Evolutionary conservation across 1,140 invertebrate genomes (phyloP).

Genomic region (Potamilus streckersoni): DNA sequence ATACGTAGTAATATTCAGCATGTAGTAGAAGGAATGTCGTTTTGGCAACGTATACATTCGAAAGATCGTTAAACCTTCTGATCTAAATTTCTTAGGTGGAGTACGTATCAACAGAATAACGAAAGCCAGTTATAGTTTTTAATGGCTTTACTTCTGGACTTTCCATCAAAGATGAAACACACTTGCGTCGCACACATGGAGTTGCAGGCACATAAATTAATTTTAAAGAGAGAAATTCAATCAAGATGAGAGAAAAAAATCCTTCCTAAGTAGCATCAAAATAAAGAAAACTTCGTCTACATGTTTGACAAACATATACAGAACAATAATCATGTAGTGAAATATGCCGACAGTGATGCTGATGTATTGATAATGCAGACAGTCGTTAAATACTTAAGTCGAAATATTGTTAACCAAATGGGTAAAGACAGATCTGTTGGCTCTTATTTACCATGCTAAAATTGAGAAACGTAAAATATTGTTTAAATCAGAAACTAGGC

Average conservation of each 20-base stretch:
- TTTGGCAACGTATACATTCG: slow-evolving; percentile 4
- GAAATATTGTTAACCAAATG: slow-evolving; percentile 12
- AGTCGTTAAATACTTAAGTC: slow-evolving; percentile 8
- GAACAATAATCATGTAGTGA: slow-evolving; percentile 25
- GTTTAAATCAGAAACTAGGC: not conserved
- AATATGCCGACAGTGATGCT: slow-evolving; percentile 6
- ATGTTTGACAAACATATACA: slow-evolving; percentile 19
- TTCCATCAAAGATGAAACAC: slow-evolving; percentile 30
- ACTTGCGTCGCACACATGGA: slow-evolving; percentile 12
- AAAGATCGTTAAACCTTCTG: not conserved
- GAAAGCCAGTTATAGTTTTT: slow-evolving; percentile 9
- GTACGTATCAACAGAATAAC: not conserved
- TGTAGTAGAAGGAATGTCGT: slow-evolving; percentile 36
- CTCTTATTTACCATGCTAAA: slow-evolving; percentile 22
- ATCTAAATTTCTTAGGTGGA: not conserved
- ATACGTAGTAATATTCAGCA: slow-evolving; percentile 10
- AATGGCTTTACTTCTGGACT: slow-evolving; percentile 22
- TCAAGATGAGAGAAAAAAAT: slow-evolving; percentile 23
- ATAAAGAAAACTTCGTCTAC: slow-evolving; percentile 34
- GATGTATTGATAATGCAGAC: slow-evolving; percentile 36
- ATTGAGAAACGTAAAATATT: not conserved
- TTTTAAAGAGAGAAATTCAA: slow-evolving; percentile 26
- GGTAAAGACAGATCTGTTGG: slow-evolving; percentile 37
- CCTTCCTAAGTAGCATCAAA: slow-evolving; percentile 30
- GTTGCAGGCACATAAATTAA: not conserved